phyloP scores from a whole-genome alignment of 2,888 invertebrate genomes.

The Ptilodon capucinus region DNA sequence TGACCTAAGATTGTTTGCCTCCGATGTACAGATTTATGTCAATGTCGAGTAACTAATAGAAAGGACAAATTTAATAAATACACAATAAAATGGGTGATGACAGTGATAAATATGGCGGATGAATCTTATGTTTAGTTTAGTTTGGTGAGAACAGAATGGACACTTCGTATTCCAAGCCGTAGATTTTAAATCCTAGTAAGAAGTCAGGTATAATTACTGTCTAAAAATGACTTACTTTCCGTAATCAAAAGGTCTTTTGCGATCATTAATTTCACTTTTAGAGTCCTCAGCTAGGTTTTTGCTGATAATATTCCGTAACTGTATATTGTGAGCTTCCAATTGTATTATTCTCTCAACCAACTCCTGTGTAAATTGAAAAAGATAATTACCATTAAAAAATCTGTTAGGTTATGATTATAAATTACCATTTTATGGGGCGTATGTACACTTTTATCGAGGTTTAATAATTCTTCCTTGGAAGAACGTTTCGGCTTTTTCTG shows the following conservation, averaged over 20 bases:
- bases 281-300: constrained; percentile 63
- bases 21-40: too few relatives aligned
- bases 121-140: too few relatives aligned
- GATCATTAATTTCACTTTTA: constrained; percentile 23
- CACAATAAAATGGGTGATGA: too few relatives aligned
- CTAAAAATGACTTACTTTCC: constrained; percentile 65
- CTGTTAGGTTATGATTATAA: constrained; percentile 29
- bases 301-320: constrained; percentile 87
- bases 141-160: too few relatives aligned
- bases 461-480: constrained; percentile 49
- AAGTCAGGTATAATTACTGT: too few relatives aligned
- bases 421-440: neutral
- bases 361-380: constrained; percentile 75
- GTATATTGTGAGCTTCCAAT: constrained; percentile 89
- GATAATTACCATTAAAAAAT: neutral
- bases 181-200: too few relatives aligned
- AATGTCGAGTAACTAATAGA: too few relatives aligned
- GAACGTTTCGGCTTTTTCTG: constrained; percentile 41
- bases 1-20: too few relatives aligned
- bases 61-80: too few relatives aligned
- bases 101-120: too few relatives aligned
- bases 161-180: too few relatives aligned
- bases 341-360: constrained; percentile 87
- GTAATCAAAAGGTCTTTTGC: constrained; percentile 84
- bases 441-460: constrained; percentile 60